A percentile compares a stretch with the other conserved stretches of the same genome.
Conservation (phyloP, 2,888 invertebrate species). For the Idaea biselata region DNA sequence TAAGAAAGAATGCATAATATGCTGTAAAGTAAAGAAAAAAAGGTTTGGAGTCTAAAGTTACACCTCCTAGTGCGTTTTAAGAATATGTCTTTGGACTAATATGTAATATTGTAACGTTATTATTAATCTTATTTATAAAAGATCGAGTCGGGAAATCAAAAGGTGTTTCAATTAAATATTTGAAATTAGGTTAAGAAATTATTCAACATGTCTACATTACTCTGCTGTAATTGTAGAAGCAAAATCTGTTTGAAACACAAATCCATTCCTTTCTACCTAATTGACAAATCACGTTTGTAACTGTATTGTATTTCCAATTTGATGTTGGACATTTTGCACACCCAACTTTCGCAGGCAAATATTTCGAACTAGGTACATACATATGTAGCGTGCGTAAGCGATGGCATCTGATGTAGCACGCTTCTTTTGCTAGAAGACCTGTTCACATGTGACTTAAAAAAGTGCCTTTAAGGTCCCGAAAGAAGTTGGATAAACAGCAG, state of each 20-base stretch:
- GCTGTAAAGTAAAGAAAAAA: too few relatives aligned
- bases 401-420: too few relatives aligned
- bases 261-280: constrained; percentile 20
- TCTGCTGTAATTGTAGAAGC: not conserved
- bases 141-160: not conserved
- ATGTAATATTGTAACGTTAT: too few relatives aligned
- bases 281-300: constrained; percentile 31
- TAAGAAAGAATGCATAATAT: too few relatives aligned
- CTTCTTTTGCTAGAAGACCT: too few relatives aligned
- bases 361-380: constrained; percentile 23
- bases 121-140: too few relatives aligned
- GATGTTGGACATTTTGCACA: not conserved
- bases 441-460: too few relatives aligned
- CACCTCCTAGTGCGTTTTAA: too few relatives aligned
- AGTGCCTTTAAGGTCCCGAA: too few relatives aligned
- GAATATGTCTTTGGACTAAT: too few relatives aligned
- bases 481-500: too few relatives aligned
- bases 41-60: too few relatives aligned
- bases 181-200: not conserved
- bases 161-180: constrained; percentile 4
- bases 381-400: not conserved
- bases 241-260: constrained; percentile 7
- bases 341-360: not conserved
- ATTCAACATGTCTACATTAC: not conserved
- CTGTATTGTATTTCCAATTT: constrained; percentile 5